Evolutionary conservation across 1,140 invertebrate species (phyloP).

Genomic region (Coboldia fuscipes): DNA sequence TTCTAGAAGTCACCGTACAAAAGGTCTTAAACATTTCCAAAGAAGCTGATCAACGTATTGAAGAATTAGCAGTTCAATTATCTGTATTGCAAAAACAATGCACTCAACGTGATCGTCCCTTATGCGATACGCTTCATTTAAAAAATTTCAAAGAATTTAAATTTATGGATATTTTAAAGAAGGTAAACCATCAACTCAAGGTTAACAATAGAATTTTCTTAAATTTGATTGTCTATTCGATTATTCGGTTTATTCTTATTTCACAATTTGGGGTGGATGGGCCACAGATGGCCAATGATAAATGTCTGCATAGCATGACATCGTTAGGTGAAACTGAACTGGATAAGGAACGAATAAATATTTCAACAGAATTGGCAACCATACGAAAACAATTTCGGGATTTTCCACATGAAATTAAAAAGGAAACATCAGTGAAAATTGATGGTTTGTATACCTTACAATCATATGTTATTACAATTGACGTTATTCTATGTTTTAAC

Average conservation of each 20-base stretch:
- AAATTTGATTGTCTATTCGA: neutral
- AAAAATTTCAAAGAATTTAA: constrained; percentile 26
- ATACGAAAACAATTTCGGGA: neutral
- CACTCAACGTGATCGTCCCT: constrained; percentile 27
- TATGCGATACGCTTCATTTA: constrained; percentile 37
- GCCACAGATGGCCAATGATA: neutral
- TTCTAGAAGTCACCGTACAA: constrained; percentile 23
- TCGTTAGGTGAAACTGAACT: neutral
- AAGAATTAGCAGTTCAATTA: constrained; percentile 31
- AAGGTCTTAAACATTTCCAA: constrained; percentile 24
- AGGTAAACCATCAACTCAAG: constrained; percentile 7
- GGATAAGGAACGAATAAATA: neutral
- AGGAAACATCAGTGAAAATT: neutral
- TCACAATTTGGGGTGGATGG: neutral
- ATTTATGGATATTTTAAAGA: constrained; percentile 21
- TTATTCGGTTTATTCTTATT: neutral
- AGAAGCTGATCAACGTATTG: constrained; percentile 26
- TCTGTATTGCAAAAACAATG: constrained; percentile 30
- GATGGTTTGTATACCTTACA: too few species aligned
- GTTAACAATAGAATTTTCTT: neutral
- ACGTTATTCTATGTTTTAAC: too few species aligned
- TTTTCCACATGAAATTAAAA: neutral
- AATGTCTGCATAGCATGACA: neutral
- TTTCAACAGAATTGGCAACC: neutral
- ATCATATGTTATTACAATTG: too few species aligned